Conservation (phyloP, 2,888 invertebrate genomes). For the Nomada hirtipes region DNA sequence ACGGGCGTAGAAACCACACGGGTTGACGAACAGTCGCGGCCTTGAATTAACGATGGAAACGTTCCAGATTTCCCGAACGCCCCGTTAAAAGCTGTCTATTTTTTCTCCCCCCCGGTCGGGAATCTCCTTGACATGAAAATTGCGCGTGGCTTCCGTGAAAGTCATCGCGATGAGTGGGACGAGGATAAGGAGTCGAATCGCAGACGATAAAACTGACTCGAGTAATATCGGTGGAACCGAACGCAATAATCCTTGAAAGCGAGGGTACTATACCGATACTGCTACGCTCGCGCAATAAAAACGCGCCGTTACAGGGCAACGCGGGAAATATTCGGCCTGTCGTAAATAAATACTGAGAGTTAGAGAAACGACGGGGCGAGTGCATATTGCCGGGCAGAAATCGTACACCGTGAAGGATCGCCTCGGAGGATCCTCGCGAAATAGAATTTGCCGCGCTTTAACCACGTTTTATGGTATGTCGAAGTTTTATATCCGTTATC, state of each 20-base stretch:
- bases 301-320: background rate
- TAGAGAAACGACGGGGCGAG: background rate
- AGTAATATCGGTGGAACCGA: background rate
- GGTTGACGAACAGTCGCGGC: constrained; percentile 1
- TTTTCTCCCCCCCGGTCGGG: background rate
- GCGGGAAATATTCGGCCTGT: constrained; percentile 13
- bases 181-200: background rate
- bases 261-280: too few species aligned
- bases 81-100: constrained; percentile 38
- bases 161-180: too few species aligned
- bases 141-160: background rate
- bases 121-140: background rate
- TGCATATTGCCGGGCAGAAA: constrained; percentile 31
- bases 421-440: constrained; percentile 47
- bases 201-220: background rate
- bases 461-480: constrained; percentile 51
- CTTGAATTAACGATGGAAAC: constrained; percentile 47
- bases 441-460: constrained; percentile 53
- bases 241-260: constrained; percentile 9
- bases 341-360: constrained; percentile 47
- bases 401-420: constrained; percentile 30
- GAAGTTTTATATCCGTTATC: constrained; percentile 58
- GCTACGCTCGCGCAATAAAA: background rate
- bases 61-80: background rate
- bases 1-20: constrained; percentile 9